phyloP scores from a whole-genome alignment of 2,113 vertebrate genomes.

The Blennius ocellaris region DNA sequence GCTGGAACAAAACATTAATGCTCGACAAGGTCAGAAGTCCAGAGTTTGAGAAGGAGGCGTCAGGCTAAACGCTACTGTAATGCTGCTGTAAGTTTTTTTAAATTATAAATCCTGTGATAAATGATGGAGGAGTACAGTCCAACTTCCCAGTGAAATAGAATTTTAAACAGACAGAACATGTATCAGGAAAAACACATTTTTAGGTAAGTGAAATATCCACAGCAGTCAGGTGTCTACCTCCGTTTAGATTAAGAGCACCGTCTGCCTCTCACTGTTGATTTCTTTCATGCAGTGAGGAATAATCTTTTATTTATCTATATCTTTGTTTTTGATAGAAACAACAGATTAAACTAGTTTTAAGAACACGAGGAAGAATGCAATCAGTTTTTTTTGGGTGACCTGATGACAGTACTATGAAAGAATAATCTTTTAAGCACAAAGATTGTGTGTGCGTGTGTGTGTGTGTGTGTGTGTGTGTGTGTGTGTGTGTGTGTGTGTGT shows the following conservation, averaged over 20 bases:
- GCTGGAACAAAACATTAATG: constrained; percentile 17
- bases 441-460: constrained; percentile 20
- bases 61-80: background rate
- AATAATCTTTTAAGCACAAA: constrained; percentile 50
- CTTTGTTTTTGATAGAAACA: constrained; percentile 8
- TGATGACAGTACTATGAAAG: constrained; percentile 26
- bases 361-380: constrained; percentile 17
- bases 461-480: no score
- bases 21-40: background rate
- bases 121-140: constrained; percentile 12
- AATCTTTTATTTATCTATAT: background rate
- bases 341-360: constrained; percentile 34
- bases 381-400: background rate
- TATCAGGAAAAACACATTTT: background rate
- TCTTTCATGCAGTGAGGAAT: constrained; percentile 4
- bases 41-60: background rate
- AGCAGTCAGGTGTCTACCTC: background rate
- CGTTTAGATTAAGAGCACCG: constrained; percentile 1
- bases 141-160: constrained; percentile 12
- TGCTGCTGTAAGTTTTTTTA: background rate
- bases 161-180: constrained; percentile 21
- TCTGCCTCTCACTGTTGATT: background rate
- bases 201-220: background rate
- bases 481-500: background rate
- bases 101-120: constrained; percentile 7